Percentiles rank a stretch among this genome's conserved stretches.
Conservation (phyloP, 2,113 vertebrate genomes). For the Galeopterus variegatus region DNA sequence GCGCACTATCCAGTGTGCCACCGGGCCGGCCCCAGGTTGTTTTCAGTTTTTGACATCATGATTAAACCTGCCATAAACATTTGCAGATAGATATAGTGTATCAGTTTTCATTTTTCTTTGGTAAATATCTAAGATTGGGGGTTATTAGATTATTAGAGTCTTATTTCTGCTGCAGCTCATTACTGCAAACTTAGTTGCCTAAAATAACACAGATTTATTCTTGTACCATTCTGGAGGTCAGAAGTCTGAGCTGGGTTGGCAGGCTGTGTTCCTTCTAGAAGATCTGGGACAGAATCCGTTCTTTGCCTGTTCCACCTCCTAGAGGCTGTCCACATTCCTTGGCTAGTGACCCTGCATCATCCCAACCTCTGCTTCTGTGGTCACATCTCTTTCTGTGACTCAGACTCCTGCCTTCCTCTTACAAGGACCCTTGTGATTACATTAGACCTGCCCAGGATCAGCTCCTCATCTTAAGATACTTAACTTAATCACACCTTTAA, state of each 20-base stretch:
- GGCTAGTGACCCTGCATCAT: not conserved
- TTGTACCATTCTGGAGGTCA: not conserved
- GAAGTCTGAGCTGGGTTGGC: not conserved
- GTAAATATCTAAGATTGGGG: not conserved
- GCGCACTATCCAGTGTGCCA: no score
- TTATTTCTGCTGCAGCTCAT: not conserved
- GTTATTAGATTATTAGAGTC: conserved; percentile 10
- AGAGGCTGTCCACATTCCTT: not conserved
- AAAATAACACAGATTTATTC: not conserved
- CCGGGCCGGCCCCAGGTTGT: no score
- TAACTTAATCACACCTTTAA: not conserved
- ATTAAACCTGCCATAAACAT: conserved; percentile 6
- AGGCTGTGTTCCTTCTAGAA: not conserved
- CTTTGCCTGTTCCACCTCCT: not conserved
- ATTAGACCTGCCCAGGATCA: not conserved
- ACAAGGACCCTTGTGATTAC: not conserved
- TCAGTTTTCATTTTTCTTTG: conserved; percentile 1
- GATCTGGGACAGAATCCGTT: not conserved
- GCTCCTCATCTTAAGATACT: not conserved
- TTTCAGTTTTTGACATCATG: not conserved
- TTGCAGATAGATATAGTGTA: not conserved
- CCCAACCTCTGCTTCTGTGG: not conserved
- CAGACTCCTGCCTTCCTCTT: not conserved
- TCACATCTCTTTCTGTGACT: not conserved
- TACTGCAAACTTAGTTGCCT: not conserved